phyloP scores from a whole-genome alignment of 2,113 vertebrate genomes.

The Rhombomys opimus region DNA sequence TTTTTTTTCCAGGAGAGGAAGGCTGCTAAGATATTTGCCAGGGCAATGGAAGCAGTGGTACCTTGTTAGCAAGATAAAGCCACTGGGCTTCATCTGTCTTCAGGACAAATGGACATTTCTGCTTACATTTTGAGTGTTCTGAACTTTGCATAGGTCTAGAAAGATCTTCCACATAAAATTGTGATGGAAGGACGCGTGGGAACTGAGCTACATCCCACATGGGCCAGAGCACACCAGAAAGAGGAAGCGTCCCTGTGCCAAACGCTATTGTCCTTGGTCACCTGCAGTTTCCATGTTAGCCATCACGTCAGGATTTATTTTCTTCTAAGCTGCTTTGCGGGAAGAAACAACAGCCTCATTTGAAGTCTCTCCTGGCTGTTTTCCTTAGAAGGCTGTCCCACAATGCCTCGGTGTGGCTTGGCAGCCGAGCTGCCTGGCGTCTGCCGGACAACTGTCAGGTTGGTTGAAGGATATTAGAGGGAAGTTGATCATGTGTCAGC shows the following conservation, averaged over 20 bases:
- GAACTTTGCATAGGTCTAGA: neutral
- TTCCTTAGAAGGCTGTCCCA: constrained; percentile 79
- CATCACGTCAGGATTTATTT: neutral
- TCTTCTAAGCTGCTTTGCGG: neutral
- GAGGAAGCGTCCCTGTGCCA: accelerated
- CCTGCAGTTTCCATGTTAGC: neutral
- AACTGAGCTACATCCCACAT: neutral
- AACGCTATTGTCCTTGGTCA: accelerated
- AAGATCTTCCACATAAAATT: neutral
- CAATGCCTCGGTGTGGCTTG: constrained; percentile 76
- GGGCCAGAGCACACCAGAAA: too few relatives aligned
- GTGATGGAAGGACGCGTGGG: neutral
- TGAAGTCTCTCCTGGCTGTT: constrained; percentile 60
- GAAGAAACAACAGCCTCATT: constrained; percentile 72
- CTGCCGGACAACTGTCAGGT: constrained; percentile 88
- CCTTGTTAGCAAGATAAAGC: neutral
- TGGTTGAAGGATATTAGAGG: constrained; percentile 88
- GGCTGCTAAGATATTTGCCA: neutral
- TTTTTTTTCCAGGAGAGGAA: neutral
- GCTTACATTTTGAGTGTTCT: neutral
- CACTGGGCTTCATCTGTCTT: neutral
- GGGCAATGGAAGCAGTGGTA: too few relatives aligned
- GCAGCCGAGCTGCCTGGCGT: constrained; percentile 79
- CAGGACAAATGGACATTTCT: neutral
- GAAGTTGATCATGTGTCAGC: constrained; percentile 90